Percentiles rank a stretch among this genome's conserved stretches.
phyloP scores from a whole-genome alignment of 92 coral and sea anemone species.

The Phymanthus crucifer region DNA sequence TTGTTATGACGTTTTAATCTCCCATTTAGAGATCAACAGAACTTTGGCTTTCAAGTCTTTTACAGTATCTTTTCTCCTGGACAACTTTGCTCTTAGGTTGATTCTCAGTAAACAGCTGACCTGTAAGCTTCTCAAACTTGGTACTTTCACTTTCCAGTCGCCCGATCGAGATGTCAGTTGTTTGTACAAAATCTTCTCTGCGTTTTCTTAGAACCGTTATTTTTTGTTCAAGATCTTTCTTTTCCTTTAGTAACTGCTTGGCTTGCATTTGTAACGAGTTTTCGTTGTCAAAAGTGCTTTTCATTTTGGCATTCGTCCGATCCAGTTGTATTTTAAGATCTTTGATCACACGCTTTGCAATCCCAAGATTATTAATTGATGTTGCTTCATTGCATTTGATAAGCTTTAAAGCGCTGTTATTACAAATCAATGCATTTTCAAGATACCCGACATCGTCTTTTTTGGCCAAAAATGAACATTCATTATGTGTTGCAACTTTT shows the following conservation, averaged over 20 bases:
- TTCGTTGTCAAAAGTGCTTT: background rate
- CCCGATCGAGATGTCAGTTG: background rate
- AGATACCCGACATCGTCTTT: background rate
- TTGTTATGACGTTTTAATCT: background rate
- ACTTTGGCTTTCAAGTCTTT: background rate
- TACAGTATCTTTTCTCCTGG: background rate
- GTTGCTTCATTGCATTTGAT: background rate
- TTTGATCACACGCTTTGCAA: background rate
- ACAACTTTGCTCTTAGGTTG: background rate
- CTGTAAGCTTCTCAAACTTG: background rate
- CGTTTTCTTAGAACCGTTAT: background rate
- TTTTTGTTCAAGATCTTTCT: background rate
- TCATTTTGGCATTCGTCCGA: background rate
- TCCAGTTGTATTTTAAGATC: background rate
- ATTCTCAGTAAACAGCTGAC: background rate
- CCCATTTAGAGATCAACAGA: constrained; percentile 1
- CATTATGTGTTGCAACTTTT: background rate
- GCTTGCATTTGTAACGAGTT: background rate
- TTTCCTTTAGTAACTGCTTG: background rate
- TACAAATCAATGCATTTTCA: background rate
- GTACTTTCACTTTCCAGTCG: constrained; percentile 5
- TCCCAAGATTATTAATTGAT: background rate
- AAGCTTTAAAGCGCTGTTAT: background rate
- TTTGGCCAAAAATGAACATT: background rate
- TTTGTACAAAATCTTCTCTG: background rate